Evolutionary conservation across 2,113 vertebrate species (phyloP).

Genomic region (Delphinus delphis): DNA sequence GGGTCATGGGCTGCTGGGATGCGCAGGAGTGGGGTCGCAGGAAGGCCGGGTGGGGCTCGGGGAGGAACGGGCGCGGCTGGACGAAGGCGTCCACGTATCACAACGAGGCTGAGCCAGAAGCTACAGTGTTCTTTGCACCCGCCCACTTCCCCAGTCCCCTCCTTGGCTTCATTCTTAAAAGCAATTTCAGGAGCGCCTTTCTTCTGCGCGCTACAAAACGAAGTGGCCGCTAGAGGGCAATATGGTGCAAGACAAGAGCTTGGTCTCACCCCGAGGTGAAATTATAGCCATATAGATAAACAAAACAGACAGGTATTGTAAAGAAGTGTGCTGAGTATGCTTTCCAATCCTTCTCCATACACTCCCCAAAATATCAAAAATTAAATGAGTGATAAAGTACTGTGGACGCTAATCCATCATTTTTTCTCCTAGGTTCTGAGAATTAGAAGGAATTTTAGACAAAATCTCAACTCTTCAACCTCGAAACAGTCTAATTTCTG

Average conservation of each 20-base stretch:
- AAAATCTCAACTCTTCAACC: neutral
- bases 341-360: neutral
- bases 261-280: fast-evolving
- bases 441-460: neutral
- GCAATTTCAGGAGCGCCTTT: neutral
- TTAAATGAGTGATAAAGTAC: neutral
- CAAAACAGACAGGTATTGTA: neutral
- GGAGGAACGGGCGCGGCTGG: neutral
- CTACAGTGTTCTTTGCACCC: neutral
- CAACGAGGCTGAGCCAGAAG: neutral
- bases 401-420: neutral
- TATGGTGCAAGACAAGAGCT: neutral
- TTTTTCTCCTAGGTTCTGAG: neutral
- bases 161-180: neutral
- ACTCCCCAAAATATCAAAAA: neutral
- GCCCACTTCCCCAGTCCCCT: fast-evolving
- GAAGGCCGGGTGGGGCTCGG: neutral
- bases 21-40: neutral
- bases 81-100: fast-evolving
- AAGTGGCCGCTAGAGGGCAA: neutral
- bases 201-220: neutral
- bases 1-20: neutral
- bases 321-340: neutral
- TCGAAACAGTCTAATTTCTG: neutral
- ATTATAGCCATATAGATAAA: fast-evolving